These are phyloP conservation scores for Peribatodes rhomboidaria DNA, from an alignment of 2,888 invertebrate genomes.

Conservation along the genomic window DNA sequence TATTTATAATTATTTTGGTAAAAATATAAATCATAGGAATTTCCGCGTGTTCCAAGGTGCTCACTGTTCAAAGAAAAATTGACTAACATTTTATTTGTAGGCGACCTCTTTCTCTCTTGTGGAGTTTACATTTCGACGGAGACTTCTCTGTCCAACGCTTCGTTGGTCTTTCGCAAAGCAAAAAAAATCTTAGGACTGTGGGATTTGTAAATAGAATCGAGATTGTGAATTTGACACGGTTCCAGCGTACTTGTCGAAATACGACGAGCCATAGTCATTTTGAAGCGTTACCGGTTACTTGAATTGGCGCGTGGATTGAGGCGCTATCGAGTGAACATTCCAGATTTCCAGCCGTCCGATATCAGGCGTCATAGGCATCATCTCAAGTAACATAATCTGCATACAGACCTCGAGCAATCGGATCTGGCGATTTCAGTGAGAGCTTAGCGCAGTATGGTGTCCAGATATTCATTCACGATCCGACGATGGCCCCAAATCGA, in stretches of 20 bases:
- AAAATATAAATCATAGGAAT: too few relatives aligned
- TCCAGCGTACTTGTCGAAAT: neutral
- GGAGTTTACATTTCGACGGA: too few relatives aligned
- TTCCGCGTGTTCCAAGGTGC: too few relatives aligned
- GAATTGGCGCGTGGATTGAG: neutral
- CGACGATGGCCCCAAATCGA: constrained; percentile 81
- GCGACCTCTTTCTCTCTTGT: too few relatives aligned
- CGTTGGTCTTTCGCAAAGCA: too few relatives aligned
- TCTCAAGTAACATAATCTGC: constrained; percentile 39
- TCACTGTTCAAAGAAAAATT: too few relatives aligned
- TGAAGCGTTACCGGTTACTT: neutral
- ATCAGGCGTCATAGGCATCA: constrained; percentile 23
- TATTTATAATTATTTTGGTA: too few relatives aligned
- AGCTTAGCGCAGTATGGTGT: constrained; percentile 51
- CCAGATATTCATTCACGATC: constrained; percentile 62
- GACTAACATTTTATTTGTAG: too few relatives aligned
- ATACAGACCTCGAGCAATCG: constrained; percentile 32
- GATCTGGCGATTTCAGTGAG: constrained; percentile 36
- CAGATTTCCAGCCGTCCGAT: neutral
- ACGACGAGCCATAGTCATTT: neutral
- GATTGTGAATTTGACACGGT: neutral
- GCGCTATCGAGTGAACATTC: neutral
- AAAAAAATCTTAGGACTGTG: too few relatives aligned
- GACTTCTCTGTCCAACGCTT: too few relatives aligned
- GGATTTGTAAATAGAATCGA: too few relatives aligned